Conservation (phyloP, 2,888 invertebrate species). For the Pseudanteris insignis region DNA sequence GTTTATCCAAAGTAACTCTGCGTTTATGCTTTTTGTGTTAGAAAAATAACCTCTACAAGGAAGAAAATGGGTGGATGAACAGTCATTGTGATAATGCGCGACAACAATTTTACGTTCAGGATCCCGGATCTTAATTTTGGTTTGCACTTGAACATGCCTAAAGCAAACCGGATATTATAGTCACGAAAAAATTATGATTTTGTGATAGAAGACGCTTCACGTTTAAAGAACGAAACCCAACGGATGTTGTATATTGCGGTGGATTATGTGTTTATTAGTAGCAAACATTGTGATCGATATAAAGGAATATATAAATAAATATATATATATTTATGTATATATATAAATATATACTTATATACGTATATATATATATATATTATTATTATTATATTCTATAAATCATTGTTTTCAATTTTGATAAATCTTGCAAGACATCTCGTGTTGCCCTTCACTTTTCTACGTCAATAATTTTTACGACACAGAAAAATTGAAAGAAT, state of each 20-base stretch:
- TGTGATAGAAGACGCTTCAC: conserved; percentile 29
- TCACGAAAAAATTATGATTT: conserved; percentile 13
- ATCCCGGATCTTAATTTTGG: too few relatives aligned
- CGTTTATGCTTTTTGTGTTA: conserved; percentile 9
- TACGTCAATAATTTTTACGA: too few relatives aligned
- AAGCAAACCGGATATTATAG: too few relatives aligned
- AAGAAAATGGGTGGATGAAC: neutral
- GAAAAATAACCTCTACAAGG: neutral
- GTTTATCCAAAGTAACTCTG: conserved; percentile 26
- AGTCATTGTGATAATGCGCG: conserved; percentile 19
- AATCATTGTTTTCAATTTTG: too few relatives aligned
- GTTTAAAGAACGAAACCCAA: conserved; percentile 21
- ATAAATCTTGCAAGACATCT: too few relatives aligned
- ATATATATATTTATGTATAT: conserved; percentile 7
- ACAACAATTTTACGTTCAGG: too few relatives aligned
- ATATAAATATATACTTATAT: conserved; percentile 5
- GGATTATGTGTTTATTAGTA: conserved; percentile 24
- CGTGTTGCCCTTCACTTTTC: too few relatives aligned
- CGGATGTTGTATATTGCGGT: conserved; percentile 30
- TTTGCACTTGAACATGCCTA: too few relatives aligned
- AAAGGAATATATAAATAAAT: too few relatives aligned
- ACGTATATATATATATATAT: conserved; percentile 5
- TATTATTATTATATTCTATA: conserved; percentile 4
- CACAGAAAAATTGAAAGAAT: too few relatives aligned
- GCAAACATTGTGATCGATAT: conserved; percentile 25